Conservation (phyloP, 2,888 invertebrate genomes). For the Drosophila melanosoma region DNA sequence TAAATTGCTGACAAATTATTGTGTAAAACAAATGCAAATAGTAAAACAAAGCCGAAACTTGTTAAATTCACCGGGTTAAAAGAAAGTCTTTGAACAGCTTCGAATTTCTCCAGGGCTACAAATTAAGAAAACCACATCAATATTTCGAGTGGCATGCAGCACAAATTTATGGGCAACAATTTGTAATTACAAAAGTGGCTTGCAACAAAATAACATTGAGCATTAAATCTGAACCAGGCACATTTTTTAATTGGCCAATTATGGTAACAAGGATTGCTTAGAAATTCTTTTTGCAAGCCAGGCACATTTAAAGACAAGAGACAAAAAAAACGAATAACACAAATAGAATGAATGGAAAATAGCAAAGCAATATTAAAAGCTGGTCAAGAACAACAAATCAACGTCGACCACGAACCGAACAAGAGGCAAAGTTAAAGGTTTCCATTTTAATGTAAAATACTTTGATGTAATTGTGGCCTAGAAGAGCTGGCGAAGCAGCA, state of each 20-base stretch:
- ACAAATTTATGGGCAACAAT: slow-evolving; percentile 43
- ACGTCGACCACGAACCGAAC: slow-evolving; percentile 47
- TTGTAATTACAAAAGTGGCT: slow-evolving; percentile 11
- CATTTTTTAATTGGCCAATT: slow-evolving; percentile 75
- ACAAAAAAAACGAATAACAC: slow-evolving; percentile 23
- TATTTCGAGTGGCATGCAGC: slow-evolving; percentile 17
- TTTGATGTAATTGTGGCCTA: slow-evolving; percentile 79
- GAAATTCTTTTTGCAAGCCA: slow-evolving; percentile 61
- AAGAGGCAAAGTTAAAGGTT: slow-evolving; percentile 59
- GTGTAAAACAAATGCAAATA: not conserved
- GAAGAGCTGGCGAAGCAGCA: slow-evolving; percentile 33
- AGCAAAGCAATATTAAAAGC: slow-evolving; percentile 24
- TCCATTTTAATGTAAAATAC: slow-evolving; percentile 67
- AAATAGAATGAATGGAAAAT: slow-evolving; percentile 10
- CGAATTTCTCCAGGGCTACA: not conserved
- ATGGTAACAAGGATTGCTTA: slow-evolving; percentile 60
- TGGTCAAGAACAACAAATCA: slow-evolving; percentile 22
- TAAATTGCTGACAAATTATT: not conserved
- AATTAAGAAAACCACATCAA: not conserved
- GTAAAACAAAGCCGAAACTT: not conserved
- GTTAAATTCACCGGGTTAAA: not conserved
- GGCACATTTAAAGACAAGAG: slow-evolving; percentile 62
- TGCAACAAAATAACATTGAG: slow-evolving; percentile 25
- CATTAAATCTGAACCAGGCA: slow-evolving; percentile 36
- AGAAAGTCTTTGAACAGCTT: not conserved